A percentile compares a stretch with the other conserved stretches of the same genome.
Conservation (phyloP, 2,797 vertebrate genomes). For the Simalia tracyae region DNA sequence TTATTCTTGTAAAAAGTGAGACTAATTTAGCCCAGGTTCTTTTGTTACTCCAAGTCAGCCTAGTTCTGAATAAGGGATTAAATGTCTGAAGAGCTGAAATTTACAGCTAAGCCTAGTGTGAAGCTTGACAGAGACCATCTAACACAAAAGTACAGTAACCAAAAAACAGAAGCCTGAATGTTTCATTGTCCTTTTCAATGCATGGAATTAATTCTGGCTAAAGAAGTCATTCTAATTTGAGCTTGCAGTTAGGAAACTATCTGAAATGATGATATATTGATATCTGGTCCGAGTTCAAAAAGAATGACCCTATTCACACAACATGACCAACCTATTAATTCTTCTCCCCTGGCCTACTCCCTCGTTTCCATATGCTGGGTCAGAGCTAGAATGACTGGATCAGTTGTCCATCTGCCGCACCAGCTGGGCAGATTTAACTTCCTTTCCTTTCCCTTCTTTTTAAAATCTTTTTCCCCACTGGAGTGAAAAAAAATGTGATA, state of each 20-base stretch:
- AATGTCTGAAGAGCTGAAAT: not conserved
- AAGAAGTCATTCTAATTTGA: not conserved
- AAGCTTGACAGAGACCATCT: not conserved
- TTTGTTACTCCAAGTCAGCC: not conserved
- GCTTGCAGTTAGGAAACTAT: not conserved
- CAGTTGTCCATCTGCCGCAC: not conserved
- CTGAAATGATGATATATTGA: not conserved
- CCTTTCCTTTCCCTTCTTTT: not conserved
- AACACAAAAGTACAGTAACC: not conserved
- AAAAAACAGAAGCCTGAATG: not conserved
- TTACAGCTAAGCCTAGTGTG: not conserved
- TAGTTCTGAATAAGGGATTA: not conserved
- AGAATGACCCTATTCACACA: not conserved
- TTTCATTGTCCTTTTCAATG: not conserved
- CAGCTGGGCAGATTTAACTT: not conserved
- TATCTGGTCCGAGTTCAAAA: not conserved
- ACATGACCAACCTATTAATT: not conserved
- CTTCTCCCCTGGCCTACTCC: not conserved
- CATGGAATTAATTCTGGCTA: not conserved
- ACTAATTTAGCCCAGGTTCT: not conserved
- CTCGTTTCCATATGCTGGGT: not conserved
- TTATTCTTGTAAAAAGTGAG: too few species aligned
- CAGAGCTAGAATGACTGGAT: not conserved
- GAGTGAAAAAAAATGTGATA: not conserved
- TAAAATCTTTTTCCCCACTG: not conserved